Conservation (phyloP, 2,113 vertebrate species). For the Apeltes quadracus region DNA sequence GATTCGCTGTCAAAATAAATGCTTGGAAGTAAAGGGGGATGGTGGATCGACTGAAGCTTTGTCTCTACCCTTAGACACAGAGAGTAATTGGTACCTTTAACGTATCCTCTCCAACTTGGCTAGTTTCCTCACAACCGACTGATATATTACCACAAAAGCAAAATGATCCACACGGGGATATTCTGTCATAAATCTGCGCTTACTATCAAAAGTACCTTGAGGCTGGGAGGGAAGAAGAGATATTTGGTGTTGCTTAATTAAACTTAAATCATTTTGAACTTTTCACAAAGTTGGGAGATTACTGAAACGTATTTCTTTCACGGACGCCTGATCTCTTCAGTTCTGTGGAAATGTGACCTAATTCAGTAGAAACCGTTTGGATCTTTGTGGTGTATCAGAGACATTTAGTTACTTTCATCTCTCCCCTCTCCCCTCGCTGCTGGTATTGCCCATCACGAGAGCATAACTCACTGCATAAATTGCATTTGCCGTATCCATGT, state of each 20-base stretch:
- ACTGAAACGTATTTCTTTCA: constrained; percentile 6
- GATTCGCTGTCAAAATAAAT: constrained; percentile 46
- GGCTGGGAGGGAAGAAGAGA: background rate
- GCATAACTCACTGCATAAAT: constrained; percentile 29
- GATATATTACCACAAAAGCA: background rate
- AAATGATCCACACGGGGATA: background rate
- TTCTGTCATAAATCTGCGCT: background rate
- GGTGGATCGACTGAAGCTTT: constrained; percentile 26
- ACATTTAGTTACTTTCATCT: constrained; percentile 31
- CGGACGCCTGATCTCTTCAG: background rate
- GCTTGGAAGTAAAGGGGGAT: constrained; percentile 31
- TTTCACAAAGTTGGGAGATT: background rate
- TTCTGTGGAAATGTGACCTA: constrained; percentile 31
- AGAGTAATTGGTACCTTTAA: background rate
- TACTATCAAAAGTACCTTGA: constrained; percentile 8
- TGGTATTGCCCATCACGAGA: constrained; percentile 22
- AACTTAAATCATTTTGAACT: constrained; percentile 14
- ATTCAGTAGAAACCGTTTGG: constrained; percentile 37
- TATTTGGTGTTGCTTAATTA: constrained; percentile 1
- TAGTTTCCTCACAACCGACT: constrained; percentile 7
- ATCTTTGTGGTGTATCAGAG: constrained; percentile 20
- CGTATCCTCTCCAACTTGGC: background rate
- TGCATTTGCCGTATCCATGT: constrained; percentile 42
- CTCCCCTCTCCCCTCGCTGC: constrained; percentile 15
- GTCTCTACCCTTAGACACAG: constrained; percentile 42